phyloP scores from a whole-genome alignment of 2,113 vertebrate genomes.

The Ammodytes dubius region DNA sequence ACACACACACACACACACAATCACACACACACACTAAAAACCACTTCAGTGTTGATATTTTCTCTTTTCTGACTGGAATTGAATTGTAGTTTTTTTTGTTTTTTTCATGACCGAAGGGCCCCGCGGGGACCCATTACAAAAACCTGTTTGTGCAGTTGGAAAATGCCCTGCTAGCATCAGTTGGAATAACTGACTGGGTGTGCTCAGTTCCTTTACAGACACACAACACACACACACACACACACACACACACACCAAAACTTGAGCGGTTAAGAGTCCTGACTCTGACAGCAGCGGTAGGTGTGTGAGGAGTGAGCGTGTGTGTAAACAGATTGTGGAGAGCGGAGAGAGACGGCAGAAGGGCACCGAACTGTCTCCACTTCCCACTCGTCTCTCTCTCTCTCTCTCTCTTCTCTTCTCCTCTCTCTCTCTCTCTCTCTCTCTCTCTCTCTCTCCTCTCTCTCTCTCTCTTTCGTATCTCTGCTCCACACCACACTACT shows the following conservation, averaged over 20 bases:
- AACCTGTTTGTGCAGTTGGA: conserved; percentile 46
- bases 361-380: conserved; percentile 57
- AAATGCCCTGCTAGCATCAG: conserved; percentile 57
- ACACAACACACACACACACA: no score
- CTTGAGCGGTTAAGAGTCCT: conserved; percentile 30
- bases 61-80: conserved; percentile 50
- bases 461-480: no score
- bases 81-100: conserved; percentile 39
- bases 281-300: conserved; percentile 58
- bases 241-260: conserved; percentile 46
- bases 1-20: no score
- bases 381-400: conserved; percentile 53
- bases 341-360: conserved; percentile 52
- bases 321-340: conserved; percentile 62
- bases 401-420: no score
- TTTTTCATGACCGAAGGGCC: conserved; percentile 48
- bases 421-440: no score
- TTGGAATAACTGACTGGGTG: conserved; percentile 57
- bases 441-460: no score
- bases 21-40: conserved; percentile 11
- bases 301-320: conserved; percentile 26
- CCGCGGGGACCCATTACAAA: conserved; percentile 57
- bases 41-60: conserved; percentile 38
- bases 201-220: conserved; percentile 19
- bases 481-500: no score